Percentiles rank a stretch among this genome's conserved stretches.
These are phyloP conservation scores for Numida meleagris DNA, from an alignment of 2,113 vertebrate species.

Conservation along the genomic window DNA sequence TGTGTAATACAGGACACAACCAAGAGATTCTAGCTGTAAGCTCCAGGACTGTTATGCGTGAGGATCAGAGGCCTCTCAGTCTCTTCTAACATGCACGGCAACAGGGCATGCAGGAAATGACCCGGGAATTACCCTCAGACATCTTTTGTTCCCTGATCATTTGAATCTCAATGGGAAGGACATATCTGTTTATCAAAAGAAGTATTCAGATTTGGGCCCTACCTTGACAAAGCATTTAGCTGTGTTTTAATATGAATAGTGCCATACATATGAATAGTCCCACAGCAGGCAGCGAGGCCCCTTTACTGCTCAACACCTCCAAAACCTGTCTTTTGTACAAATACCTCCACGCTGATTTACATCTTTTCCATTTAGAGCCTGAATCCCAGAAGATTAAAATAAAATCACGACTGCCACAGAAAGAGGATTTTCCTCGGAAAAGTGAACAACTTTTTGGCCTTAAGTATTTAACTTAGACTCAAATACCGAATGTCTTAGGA, in stretches of 20 bases:
- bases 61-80: neutral
- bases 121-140: slow-evolving; percentile 54
- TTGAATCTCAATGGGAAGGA: slow-evolving; percentile 60
- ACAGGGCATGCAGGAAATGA: slow-evolving; percentile 49
- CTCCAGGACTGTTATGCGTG: neutral
- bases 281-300: neutral
- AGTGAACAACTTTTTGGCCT: neutral
- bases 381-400: neutral
- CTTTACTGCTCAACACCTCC: neutral
- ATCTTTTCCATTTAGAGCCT: neutral
- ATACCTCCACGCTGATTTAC: neutral
- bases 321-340: neutral
- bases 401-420: neutral
- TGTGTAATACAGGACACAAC: neutral
- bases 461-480: neutral
- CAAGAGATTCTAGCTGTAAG: neutral
- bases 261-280: slow-evolving; percentile 45
- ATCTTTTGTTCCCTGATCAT: slow-evolving; percentile 52
- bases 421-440: neutral
- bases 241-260: slow-evolving; percentile 60
- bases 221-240: slow-evolving; percentile 30
- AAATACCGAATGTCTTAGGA: neutral
- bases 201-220: slow-evolving; percentile 53
- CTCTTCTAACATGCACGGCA: slow-evolving; percentile 22
- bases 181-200: slow-evolving; percentile 66